Percentiles rank a stretch among this genome's conserved stretches.
phyloP scores from a whole-genome alignment of 2,797 vertebrate species.

The Phrynocephalus guinanensis region DNA sequence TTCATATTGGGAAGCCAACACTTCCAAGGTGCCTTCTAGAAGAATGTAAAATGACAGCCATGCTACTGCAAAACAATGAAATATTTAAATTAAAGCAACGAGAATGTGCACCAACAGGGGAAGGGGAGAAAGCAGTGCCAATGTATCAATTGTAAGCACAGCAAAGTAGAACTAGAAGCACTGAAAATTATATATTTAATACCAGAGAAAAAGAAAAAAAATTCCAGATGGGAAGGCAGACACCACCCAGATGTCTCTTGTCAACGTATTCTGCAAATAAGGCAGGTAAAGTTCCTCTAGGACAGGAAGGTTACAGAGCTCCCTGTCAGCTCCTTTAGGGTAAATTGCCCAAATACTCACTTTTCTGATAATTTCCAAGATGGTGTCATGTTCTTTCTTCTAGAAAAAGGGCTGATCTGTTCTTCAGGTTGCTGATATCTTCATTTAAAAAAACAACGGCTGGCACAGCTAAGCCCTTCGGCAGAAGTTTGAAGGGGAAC shows the following conservation, averaged over 20 bases:
- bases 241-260: neutral
- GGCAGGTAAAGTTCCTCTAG: neutral
- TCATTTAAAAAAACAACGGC: too few species aligned
- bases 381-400: too few species aligned
- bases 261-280: too few species aligned
- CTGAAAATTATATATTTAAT: neutral
- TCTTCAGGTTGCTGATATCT: too few species aligned
- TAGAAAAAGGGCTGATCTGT: too few species aligned
- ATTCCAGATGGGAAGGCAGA: neutral
- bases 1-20: neutral
- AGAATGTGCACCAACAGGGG: too few species aligned
- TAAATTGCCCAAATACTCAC: too few species aligned
- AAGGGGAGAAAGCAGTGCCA: too few species aligned
- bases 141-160: neutral
- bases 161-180: neutral
- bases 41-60: neutral
- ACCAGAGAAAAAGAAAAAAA: neutral
- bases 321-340: neutral
- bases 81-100: neutral
- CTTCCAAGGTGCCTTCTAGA: neutral
- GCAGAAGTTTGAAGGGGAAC: too few species aligned
- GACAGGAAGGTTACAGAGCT: neutral
- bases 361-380: too few species aligned
- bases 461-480: too few species aligned
- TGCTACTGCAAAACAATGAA: neutral